phyloP scores from a whole-genome alignment of 1,140 invertebrate species.

The Bombus pyrosoma region DNA sequence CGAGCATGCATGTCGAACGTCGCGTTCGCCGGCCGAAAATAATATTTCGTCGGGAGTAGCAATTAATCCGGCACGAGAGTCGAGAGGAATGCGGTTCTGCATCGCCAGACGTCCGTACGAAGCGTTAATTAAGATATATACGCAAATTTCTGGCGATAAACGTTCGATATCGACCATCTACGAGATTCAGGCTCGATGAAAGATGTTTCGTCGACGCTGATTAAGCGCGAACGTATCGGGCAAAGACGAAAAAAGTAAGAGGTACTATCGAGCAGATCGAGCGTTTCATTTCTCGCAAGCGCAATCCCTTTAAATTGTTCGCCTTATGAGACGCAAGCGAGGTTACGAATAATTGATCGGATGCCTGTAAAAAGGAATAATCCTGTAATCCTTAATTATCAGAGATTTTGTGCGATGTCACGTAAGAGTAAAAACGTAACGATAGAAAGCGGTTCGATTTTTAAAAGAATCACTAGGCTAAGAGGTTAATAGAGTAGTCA shows the following conservation, averaged over 20 bases:
- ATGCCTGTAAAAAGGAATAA: neutral
- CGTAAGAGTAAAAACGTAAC: neutral
- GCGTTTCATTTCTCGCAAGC: neutral
- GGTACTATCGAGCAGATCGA: no score
- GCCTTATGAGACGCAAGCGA: constrained; percentile 32
- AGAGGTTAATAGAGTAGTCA: neutral
- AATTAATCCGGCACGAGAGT: constrained; percentile 9
- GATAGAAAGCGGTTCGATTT: neutral
- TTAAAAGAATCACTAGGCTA: no score
- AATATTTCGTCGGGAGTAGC: constrained; percentile 11
- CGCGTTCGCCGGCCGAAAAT: constrained; percentile 11
- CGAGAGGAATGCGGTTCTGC: neutral
- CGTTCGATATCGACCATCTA: neutral
- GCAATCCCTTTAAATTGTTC: constrained; percentile 39
- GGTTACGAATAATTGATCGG: constrained; percentile 25
- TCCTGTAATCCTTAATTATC: no score
- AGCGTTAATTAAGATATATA: constrained; percentile 20
- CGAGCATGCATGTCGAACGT: constrained; percentile 3
- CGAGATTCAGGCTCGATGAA: neutral
- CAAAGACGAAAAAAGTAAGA: neutral
- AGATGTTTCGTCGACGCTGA: constrained; percentile 38
- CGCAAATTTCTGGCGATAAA: neutral
- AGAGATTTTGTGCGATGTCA: neutral
- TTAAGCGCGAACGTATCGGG: constrained; percentile 18
- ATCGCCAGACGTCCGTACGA: neutral